Evolutionary conservation across 2,797 vertebrate genomes (phyloP).

Genomic region (Betta splendens): DNA sequence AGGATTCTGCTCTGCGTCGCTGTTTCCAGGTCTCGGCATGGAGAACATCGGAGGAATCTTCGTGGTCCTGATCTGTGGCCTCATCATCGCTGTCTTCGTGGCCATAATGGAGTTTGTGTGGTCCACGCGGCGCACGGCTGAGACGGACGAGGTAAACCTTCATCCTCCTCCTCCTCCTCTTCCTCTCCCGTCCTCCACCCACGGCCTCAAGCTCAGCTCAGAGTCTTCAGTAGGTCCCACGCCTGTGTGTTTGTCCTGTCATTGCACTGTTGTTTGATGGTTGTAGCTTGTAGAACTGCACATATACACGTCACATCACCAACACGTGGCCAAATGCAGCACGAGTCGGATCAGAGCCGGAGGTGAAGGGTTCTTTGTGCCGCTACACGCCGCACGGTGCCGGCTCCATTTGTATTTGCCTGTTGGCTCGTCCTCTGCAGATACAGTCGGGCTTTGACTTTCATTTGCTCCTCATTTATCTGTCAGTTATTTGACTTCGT

Average conservation of each 20-base stretch:
- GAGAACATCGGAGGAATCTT: slow-evolving; percentile 93
- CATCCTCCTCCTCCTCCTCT: slow-evolving; percentile 35
- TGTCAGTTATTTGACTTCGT: slow-evolving; percentile 27
- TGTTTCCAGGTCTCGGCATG: slow-evolving; percentile 86
- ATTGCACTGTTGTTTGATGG: not conserved
- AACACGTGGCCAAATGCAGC: no score
- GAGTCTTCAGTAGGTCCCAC: slow-evolving; percentile 68
- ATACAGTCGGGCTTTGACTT: slow-evolving; percentile 11
- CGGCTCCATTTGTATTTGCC: not conserved
- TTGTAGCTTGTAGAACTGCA: no score
- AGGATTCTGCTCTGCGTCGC: no score
- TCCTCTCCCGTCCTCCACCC: slow-evolving; percentile 38
- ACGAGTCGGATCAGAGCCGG: no score
- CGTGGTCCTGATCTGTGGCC: slow-evolving; percentile 90
- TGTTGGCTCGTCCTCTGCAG: slow-evolving; percentile 5
- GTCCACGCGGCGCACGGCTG: slow-evolving; percentile 87
- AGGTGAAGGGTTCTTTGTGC: no score
- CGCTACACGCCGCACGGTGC: no score
- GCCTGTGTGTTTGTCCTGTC: slow-evolving; percentile 15
- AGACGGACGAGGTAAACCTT: slow-evolving; percentile 87
- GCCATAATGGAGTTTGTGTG: slow-evolving; percentile 93
- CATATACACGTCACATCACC: not conserved
- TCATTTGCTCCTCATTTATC: slow-evolving; percentile 22
- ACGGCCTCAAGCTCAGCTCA: slow-evolving; percentile 57
- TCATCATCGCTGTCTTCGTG: slow-evolving; percentile 91